These are phyloP conservation scores for Ernsta delagoae DNA, from an alignment of 2,888 invertebrate species.

Conservation along the genomic window DNA sequence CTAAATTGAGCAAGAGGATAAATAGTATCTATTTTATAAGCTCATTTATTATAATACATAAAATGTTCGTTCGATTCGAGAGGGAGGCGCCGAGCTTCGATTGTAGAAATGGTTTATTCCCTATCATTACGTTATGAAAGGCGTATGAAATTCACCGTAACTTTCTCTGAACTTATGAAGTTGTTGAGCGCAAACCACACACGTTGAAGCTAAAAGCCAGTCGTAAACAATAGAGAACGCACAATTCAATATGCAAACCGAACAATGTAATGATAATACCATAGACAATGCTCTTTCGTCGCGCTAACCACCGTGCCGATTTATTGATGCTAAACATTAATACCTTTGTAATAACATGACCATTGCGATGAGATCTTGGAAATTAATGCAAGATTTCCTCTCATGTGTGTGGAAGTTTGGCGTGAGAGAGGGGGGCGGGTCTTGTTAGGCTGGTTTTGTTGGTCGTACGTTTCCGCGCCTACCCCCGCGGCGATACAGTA, in stretches of 20 bases:
- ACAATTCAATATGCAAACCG: slow-evolving; percentile 82
- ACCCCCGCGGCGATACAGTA: slow-evolving; percentile 70
- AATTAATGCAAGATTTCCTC: slow-evolving; percentile 46
- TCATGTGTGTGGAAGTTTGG: slow-evolving; percentile 39
- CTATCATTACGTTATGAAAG: slow-evolving; percentile 31
- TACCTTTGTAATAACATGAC: slow-evolving; percentile 69
- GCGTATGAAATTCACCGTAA: slow-evolving; percentile 36
- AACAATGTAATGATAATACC: slow-evolving; percentile 81
- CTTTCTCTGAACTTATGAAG: slow-evolving; percentile 38
- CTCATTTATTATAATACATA: slow-evolving; percentile 24
- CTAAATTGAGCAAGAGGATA: slow-evolving; percentile 28
- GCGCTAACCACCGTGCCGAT: slow-evolving; percentile 79
- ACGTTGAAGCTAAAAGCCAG: slow-evolving; percentile 61
- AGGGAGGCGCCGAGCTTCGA: slow-evolving; percentile 24
- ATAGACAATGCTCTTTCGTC: slow-evolving; percentile 81
- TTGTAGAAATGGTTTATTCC: slow-evolving; percentile 33
- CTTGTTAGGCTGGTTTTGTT: slow-evolving; percentile 52
- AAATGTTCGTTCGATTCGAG: slow-evolving; percentile 18
- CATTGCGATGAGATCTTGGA: slow-evolving; percentile 55
- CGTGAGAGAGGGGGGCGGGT: slow-evolving; percentile 49
- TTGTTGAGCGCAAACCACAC: slow-evolving; percentile 63
- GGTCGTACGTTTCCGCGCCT: slow-evolving; percentile 60
- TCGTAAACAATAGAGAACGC: slow-evolving; percentile 78
- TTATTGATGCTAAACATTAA: slow-evolving; percentile 77
- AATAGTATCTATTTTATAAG: slow-evolving; percentile 16